Percentiles rank a stretch among this genome's conserved stretches.
Evolutionary conservation across 1,140 invertebrate species (phyloP).

Genomic region (Cyclina sinensis): DNA sequence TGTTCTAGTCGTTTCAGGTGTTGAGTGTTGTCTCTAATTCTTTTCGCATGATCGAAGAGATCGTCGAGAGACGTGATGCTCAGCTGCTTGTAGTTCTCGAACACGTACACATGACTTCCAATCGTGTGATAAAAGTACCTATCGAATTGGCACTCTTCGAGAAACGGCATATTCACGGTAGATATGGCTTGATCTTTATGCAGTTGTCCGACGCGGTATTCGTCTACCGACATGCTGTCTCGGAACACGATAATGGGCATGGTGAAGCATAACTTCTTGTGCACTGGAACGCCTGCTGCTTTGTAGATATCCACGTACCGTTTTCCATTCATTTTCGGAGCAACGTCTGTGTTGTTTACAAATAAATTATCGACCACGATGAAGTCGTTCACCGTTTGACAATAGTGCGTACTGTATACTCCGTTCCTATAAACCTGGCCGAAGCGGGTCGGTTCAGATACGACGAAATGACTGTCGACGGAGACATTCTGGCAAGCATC

Average conservation of each 20-base stretch:
- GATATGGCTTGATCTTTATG: background rate
- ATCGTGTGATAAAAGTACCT: background rate
- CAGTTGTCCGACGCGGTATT: background rate
- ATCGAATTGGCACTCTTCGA: background rate
- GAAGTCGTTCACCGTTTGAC: too few species aligned
- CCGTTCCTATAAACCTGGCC: too few species aligned
- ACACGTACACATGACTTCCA: background rate
- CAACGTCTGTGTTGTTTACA: background rate
- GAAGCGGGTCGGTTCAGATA: too few species aligned
- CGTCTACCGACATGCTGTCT: background rate
- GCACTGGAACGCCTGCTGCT: background rate
- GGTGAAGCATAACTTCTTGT: background rate
- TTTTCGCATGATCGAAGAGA: background rate
- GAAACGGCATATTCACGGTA: background rate
- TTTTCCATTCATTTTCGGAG: background rate
- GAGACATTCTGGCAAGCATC: constrained; percentile 5
- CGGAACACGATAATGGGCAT: background rate
- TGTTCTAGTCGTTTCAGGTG: background rate
- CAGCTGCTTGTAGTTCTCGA: background rate
- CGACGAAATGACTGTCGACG: too few species aligned
- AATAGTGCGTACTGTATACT: too few species aligned
- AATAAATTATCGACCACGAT: too few species aligned
- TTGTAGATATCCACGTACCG: background rate
- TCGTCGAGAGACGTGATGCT: background rate
- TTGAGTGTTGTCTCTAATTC: background rate